Base-by-base conservation (phyloP, 35 echinoderm and acorn worm genomes). In the Ophiothrix spiculata region DNA sequence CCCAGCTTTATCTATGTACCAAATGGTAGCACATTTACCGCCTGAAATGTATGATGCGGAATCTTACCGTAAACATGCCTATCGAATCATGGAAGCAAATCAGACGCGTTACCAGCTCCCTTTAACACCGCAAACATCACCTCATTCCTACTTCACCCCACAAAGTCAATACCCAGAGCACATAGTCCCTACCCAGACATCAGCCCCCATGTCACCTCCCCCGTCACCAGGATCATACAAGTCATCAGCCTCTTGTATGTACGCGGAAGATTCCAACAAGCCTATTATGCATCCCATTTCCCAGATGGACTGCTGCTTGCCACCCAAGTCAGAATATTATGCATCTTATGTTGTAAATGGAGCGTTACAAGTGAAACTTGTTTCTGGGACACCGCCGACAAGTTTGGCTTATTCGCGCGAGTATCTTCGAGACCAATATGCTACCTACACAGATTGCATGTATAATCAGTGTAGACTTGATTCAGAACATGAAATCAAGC, bases 11-110 rank as follows among this genome's bases (percentile, higher is more conserved):
- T 91, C 89, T n/a, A 93, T 91, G 91, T 93, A 98, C 41, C 95
- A 98, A 49, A 98, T 93, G 91, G 86, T 98, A 15, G 89, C 95
- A 35, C 95, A 98, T 64, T 73, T 99, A 16, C 96, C 92, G 13
- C 89, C 89, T 0, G 96, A 99, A 40, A 94, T 91, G 92, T 99
- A 99, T 83, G 92, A 99, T 37, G 87, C 83, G 19, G 86, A 87
- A 32, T 93, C 90, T 32, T 92, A 90, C 39, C 91, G 90, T 21
- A 90, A 90, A 34, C 94, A 95, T 36, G 90, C 90, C 31, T 39
- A 90, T 46, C 77, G 83, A 19, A 35, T 93, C n/a, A 94, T 91
- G 77, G 92, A 94, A 39, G 84, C 77, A 4, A 84, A 76, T 31
- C 90, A 86, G 28, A 82, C 85, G 63, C 88, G 84, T 31, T 85